Evolutionary conservation across 2,888 invertebrate species (phyloP), one percentile per base, ranked within the genome.

Genomic region (Agonopterix arenella): DNA sequence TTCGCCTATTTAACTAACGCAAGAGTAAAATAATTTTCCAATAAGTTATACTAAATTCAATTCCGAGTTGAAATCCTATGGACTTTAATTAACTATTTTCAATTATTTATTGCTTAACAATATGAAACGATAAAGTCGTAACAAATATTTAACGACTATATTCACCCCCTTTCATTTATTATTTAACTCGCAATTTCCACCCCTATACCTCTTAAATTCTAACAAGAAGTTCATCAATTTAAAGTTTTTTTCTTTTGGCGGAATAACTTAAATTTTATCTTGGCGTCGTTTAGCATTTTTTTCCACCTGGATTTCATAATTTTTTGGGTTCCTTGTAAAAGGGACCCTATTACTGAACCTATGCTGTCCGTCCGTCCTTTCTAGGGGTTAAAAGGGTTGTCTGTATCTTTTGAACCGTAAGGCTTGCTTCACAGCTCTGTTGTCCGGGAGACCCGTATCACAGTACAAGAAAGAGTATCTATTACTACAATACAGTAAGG

Each of bases 211-310:
- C 51, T 18, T 52, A 53, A 52, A 54, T 56, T 50, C 50, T 49
- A 51, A 60, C 51, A 58, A 36, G 16, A 62, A 56, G 65, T 67
- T 67, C 65, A 64, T 70, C 74, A 76, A 74, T 77, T 76, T 72
- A 75, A 80, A 78, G 70, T 79, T 76, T 62, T n/a, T 55, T 56
- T 58, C 57, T 63, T 61, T 61, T 57, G 52, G 59, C 57, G 58
- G 61, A 66, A 67, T 68, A 70, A 66, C 61, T 71, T 62, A 52
- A 36, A 67, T 67, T 66, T 68, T 69, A 66, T 68, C 64, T 72
- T 64, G 55, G 59, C 61, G 58, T 51, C 54, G 57, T 47, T 60
- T 58, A 49, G 53, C 58, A 52, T 52, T 55, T 62, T n/a, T 66
- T 58, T 53, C 54, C 54, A 57, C 60, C 57, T 51, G 54, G 52